Conservation (phyloP, 1,140 invertebrate species). For the Lepidostoma basale region DNA sequence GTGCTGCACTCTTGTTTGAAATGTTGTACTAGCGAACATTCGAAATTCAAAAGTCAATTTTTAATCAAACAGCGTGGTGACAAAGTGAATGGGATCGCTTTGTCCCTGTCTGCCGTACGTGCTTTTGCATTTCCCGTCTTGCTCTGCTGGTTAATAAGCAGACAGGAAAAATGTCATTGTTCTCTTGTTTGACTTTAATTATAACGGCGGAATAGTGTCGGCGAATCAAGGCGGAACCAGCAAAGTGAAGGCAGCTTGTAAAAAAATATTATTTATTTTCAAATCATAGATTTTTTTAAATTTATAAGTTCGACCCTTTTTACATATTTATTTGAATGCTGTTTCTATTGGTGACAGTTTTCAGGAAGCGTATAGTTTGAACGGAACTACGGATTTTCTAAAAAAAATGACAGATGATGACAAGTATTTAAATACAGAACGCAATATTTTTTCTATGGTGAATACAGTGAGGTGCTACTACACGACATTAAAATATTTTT, state of each 20-base stretch:
- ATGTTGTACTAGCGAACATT: too few relatives aligned
- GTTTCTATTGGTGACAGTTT: not conserved
- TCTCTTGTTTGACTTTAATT: slow-evolving; percentile 38
- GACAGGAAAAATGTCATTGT: slow-evolving; percentile 33
- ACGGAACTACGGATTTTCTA: slow-evolving; percentile 11
- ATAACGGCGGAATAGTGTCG: not conserved
- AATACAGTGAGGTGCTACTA: too few relatives aligned
- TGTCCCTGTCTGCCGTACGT: not conserved
- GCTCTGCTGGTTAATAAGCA: slow-evolving; percentile 17
- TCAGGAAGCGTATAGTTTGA: not conserved
- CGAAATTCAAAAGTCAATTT: slow-evolving; percentile 28
- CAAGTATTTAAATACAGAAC: not conserved
- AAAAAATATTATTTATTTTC: not conserved
- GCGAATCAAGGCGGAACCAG: not conserved
- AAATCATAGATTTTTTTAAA: not conserved
- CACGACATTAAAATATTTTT: too few relatives aligned
- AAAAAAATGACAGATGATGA: not conserved
- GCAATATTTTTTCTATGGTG: too few relatives aligned
- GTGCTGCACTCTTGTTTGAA: too few relatives aligned
- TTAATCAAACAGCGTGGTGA: slow-evolving; percentile 30
- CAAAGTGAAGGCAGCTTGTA: not conserved
- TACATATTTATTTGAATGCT: not conserved
- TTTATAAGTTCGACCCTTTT: not conserved
- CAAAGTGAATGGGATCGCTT: not conserved
- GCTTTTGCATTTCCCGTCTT: not conserved